Evolutionary conservation across 1,140 invertebrate genomes (phyloP), one percentile per base, ranked within the genome.

Genomic region (Babylonia areolata): DNA sequence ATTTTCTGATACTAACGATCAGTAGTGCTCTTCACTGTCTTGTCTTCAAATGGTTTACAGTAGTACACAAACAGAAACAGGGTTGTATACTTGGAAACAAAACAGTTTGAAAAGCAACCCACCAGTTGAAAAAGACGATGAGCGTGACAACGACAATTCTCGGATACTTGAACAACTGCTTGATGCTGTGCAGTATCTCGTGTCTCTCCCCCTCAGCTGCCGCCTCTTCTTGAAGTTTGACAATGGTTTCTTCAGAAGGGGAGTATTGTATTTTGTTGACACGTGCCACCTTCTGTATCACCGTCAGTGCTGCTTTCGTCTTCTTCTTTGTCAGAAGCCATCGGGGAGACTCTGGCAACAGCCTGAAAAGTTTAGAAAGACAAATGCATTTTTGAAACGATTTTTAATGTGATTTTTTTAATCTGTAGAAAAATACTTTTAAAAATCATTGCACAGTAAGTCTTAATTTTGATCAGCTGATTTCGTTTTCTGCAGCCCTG

Each of bases 91-190:
- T n/a, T n/a, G n/a, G n/a, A n/a, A n/a, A n/a, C n/a, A n/a, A n/a
- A n/a, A n/a, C n/a, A n/a, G n/a, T n/a, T n/a, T n/a, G n/a, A n/a
- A n/a, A n/a, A n/a, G n/a, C n/a, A n/a, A 20, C 73, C 71, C 87
- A 90, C 90, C 90, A 90, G 85, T 90, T 90, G 39, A 89, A 73
- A 69, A 88, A 90, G 28, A 90, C 87, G 40, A 90, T 87, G 6
- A 87, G 31, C 0, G 87, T 81, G 46, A 86, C 71, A 3, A 88
- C n/a, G 0, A 87, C 28, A 6, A 64, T 64, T 3, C 20, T 6
- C 71, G 39, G 88, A 58, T 0, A 69, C 79, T 31, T 85, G 77
- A 9, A 85, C 82, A 28, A 89, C 86, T 37, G 88, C 81, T 64
- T 85, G 80, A 87, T 73, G 42, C 23, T 64, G 20, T 20, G 58